Evolutionary conservation across 92 coral and sea anemone species (phyloP).

Genomic region (Palythoa heliodiscus): DNA sequence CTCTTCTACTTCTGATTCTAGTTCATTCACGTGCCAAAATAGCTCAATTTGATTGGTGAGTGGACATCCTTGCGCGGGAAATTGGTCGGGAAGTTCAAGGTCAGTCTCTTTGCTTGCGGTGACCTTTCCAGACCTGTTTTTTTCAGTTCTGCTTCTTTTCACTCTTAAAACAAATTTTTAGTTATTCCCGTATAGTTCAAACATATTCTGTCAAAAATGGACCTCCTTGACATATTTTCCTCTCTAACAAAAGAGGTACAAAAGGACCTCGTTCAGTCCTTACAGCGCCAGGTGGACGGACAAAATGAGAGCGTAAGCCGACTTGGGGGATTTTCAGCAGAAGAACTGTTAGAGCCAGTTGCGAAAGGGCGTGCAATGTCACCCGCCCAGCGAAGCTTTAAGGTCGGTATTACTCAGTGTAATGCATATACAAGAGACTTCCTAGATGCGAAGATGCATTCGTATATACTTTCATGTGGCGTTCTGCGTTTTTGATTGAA

Average conservation of each 20-base stretch:
- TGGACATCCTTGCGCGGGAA: not conserved
- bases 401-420: not conserved
- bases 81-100: not conserved
- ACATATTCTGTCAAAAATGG: not conserved
- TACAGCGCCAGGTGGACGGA: not conserved
- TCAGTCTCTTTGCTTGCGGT: not conserved
- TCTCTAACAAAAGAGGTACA: not conserved
- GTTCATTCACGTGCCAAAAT: slow-evolving; percentile 3
- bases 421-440: not conserved
- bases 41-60: not conserved
- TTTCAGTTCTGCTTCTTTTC: not conserved
- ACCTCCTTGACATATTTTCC: not conserved
- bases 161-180: too few species aligned
- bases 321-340: not conserved
- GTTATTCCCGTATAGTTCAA: not conserved
- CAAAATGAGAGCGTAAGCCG: not conserved
- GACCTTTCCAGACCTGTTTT: not conserved
- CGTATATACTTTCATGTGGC: not conserved
- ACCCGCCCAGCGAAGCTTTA: not conserved
- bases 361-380: not conserved
- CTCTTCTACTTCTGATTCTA: not conserved
- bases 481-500: not conserved
- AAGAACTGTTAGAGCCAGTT: not conserved
- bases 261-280: not conserved
- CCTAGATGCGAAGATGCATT: not conserved